These are phyloP conservation scores for Solenopsis invicta DNA, from an alignment of 1,140 invertebrate genomes.

Conservation along the genomic window DNA sequence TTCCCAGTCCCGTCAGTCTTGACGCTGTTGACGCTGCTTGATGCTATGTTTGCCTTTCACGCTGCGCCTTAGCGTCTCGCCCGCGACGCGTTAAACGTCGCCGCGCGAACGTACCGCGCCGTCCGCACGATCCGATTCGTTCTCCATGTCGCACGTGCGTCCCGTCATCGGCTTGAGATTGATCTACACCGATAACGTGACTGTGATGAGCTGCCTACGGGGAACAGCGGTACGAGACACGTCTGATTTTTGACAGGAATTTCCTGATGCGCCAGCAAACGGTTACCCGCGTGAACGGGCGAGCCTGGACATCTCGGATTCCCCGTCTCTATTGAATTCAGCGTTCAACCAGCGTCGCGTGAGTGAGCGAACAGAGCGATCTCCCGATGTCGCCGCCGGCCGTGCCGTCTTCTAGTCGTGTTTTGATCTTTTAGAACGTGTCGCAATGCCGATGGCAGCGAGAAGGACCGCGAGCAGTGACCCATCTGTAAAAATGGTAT, in stretches of 20 bases:
- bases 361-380: not conserved
- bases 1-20: too few species aligned
- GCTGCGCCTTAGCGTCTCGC: not conserved
- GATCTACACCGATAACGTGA: conserved; percentile 11
- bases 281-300: not conserved
- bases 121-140: not conserved
- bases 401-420: not conserved
- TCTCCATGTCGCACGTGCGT: conserved; percentile 42
- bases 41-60: conserved; percentile 18
- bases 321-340: conserved; percentile 2
- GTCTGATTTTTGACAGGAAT: conserved; percentile 37
- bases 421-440: conserved; percentile 47
- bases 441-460: not conserved
- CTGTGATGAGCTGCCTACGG: not conserved
- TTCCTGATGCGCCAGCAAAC: not conserved
- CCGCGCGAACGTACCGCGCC: not conserved
- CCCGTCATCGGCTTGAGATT: conserved; percentile 16
- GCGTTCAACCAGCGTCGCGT: conserved; percentile 18
- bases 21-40: too few species aligned
- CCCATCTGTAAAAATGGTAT: conserved; percentile 52
- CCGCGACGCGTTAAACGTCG: not conserved
- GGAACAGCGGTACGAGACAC: not conserved
- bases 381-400: not conserved
- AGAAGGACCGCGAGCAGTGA: not conserved
- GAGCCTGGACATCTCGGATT: conserved; percentile 8